Base-by-base conservation (phyloP, 1,140 invertebrate species). In the Lithobius niger region DNA sequence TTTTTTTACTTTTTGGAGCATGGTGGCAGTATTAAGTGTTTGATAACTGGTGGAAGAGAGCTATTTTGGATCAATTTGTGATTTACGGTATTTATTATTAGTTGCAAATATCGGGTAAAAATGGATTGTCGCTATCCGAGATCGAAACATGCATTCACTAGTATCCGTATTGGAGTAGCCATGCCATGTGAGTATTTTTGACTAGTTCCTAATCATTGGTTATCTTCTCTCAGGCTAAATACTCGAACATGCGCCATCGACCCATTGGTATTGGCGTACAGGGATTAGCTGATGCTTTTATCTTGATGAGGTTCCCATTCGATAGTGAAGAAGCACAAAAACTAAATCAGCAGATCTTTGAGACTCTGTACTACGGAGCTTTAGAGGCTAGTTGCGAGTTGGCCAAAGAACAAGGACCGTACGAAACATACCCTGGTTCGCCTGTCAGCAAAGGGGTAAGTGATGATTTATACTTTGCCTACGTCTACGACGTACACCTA, bases 321-420 rank as follows among this genome's bases (percentile, higher is more conserved):
- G 87, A 90, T 61, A 86, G 83, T 66, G 76, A 82, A 49, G 80
- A 92, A 67, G 93, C 96, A 0, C 76, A 82, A 56, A 73, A 84
- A 60, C 70, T 99, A 1, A 99, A 99, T 71, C 84, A 84, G 60
- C 83, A 97, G 67, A 97, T 99, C 57, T 99, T 99, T 74, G 96
- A 99, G 74, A 98, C 94, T 0, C 83, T 99, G 55, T 99, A 99
- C 70, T 97, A 87, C 72, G 90, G 83, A n/a, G 90, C 96, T 1
- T 70, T 99, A 58, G 93, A 98, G 72, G 86, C 92, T 0, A 97
- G 91, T 68, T 97, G 91, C 75, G 94, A 99, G 74, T 71, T 98
- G 47, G 92, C 97, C 15, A 77, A 92, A 69, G 78, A 82, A 66
- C 67, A 79, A 57, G 95, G 96, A 4, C 70, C 83, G 0, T 99